Percentiles rank a stretch among this genome's conserved stretches.
Evolutionary conservation across 2,797 vertebrate genomes (phyloP).

Genomic region (Hydrocynus forskahlii): DNA sequence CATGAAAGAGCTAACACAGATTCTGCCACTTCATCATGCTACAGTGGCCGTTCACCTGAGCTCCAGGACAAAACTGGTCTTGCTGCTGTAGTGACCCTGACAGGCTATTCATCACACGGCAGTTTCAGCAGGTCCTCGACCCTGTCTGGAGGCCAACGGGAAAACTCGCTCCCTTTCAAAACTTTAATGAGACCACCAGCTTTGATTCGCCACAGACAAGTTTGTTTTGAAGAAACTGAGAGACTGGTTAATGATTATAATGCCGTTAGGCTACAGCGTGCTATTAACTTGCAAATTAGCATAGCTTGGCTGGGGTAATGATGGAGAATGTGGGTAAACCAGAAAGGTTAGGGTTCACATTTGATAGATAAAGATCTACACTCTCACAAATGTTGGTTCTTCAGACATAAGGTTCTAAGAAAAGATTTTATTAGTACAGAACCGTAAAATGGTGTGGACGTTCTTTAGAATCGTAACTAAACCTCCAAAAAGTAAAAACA

Average conservation of each 20-base stretch:
- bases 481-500: too few species aligned
- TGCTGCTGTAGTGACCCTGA: slow-evolving; percentile 40
- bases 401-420: too few species aligned
- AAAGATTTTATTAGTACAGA: too few species aligned
- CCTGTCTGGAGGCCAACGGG: slow-evolving; percentile 35
- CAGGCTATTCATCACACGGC: slow-evolving; percentile 46
- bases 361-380: not conserved
- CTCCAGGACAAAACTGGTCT: slow-evolving; percentile 19
- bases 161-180: slow-evolving; percentile 36
- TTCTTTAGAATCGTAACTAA: too few species aligned
- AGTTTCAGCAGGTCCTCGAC: slow-evolving; percentile 17
- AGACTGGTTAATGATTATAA: slow-evolving; percentile 25
- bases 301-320: not conserved
- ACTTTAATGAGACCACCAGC: slow-evolving; percentile 20
- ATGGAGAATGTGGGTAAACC: not conserved
- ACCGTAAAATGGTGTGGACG: too few species aligned
- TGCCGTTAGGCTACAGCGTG: not conserved
- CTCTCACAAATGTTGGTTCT: too few species aligned
- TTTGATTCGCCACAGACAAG: not conserved
- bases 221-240: not conserved
- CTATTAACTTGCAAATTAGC: slow-evolving; percentile 1
- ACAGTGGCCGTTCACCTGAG: slow-evolving; percentile 24
- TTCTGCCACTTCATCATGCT: slow-evolving; percentile 27
- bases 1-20: slow-evolving; percentile 11
- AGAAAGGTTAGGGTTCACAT: not conserved